These are phyloP conservation scores for Xanthia icteritia DNA, from an alignment of 2,888 invertebrate species.

Conservation along the genomic window DNA sequence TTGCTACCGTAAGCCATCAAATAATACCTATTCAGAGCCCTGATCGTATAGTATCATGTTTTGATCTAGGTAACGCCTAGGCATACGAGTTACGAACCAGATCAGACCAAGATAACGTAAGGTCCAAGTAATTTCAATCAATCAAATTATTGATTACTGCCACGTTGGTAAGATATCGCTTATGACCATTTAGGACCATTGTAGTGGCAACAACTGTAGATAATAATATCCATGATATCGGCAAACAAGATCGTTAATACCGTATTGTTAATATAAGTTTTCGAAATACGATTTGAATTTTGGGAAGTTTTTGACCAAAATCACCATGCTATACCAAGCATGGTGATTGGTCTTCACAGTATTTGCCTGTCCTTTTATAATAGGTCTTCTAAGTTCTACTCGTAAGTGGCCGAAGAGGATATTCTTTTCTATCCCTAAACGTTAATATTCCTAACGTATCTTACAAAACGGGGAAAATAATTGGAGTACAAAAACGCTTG, in stretches of 20 bases:
- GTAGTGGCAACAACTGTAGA: not conserved
- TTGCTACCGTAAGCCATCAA: not conserved
- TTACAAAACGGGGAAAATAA: slow-evolving; percentile 35
- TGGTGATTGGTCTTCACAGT: too few species aligned
- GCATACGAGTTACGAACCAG: not conserved
- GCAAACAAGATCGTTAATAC: not conserved
- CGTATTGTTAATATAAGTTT: not conserved
- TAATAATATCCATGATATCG: not conserved
- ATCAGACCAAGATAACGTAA: slow-evolving; percentile 27
- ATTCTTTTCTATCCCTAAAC: not conserved
- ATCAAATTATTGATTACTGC: not conserved
- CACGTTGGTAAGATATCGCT: not conserved
- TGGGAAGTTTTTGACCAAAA: not conserved
- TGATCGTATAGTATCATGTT: slow-evolving; percentile 4
- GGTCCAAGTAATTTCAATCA: not conserved
- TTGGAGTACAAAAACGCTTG: slow-evolving; percentile 25
- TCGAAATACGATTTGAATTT: not conserved
- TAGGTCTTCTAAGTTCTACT: not conserved
- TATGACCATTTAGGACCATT: not conserved
- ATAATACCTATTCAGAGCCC: not conserved
- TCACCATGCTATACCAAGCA: not conserved
- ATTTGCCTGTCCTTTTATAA: not conserved
- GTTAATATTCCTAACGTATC: slow-evolving; percentile 18
- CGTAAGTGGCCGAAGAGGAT: not conserved
- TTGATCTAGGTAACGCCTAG: not conserved